phyloP scores from a whole-genome alignment of 1,140 invertebrate species.

The Bombus superbus region DNA sequence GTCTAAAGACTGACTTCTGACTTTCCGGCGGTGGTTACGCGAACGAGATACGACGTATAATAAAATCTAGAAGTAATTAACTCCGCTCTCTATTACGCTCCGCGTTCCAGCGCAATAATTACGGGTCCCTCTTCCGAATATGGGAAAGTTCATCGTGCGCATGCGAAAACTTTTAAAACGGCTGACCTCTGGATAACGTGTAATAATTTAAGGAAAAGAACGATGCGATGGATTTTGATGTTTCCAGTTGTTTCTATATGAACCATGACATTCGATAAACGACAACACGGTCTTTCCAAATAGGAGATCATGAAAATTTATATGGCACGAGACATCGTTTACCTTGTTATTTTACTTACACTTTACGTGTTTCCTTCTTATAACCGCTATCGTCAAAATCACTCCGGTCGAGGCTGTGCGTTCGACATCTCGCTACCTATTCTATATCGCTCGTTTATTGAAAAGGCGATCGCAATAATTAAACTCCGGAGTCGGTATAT shows the following conservation, averaged over 20 bases:
- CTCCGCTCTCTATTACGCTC: not conserved
- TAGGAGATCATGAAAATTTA: no score
- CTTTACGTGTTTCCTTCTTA: not conserved
- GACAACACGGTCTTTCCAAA: no score
- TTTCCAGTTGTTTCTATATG: not conserved
- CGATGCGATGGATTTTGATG: not conserved
- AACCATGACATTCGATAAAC: not conserved
- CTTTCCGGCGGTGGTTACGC: slow-evolving; percentile 19
- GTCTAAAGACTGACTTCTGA: slow-evolving; percentile 24
- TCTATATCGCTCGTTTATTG: not conserved
- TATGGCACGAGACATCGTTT: no score
- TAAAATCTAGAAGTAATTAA: slow-evolving; percentile 37
- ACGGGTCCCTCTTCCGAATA: not conserved
- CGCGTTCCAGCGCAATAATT: not conserved
- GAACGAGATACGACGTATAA: not conserved
- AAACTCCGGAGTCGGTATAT: not conserved
- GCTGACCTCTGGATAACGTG: not conserved
- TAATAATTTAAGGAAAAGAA: not conserved
- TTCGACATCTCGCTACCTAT: not conserved
- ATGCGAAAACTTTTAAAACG: not conserved
- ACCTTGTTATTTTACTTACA: no score
- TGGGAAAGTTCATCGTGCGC: not conserved
- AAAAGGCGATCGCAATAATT: not conserved
- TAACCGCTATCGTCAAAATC: not conserved
- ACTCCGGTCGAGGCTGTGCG: not conserved